Evolutionary conservation across 2,113 vertebrate genomes (phyloP), one percentile per base, ranked within the genome.

Genomic region (Melanerpes formicivorus): DNA sequence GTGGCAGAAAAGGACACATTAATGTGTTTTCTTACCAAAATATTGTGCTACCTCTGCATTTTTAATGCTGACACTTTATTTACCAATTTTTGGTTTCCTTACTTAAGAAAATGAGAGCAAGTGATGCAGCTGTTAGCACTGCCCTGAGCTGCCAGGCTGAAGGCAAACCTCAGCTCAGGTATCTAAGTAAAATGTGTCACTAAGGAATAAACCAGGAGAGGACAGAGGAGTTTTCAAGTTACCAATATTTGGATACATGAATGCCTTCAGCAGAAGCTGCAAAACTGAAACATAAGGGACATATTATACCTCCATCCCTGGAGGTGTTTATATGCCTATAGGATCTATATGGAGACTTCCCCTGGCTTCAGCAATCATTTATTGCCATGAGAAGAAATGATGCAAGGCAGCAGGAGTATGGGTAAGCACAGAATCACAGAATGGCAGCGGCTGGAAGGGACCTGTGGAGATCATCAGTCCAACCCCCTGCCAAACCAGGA

Each of bases 51-150:
- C 77, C 50, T 76, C 1, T 92, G 91, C 46, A 26, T 90, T 95
- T 95, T 95, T 90, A 93, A 88, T 88, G 90, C 75, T 96, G 77
- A 91, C 87, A 66, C 90, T 60, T 94, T 87, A 67, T 79, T 81
- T 90, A 90, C 60, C 74, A 69, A 69, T 91, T 93, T 84, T 96
- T 93, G 80, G 54, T 86, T 90, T 84, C 13, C 4, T 83, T 62
- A 22, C 70, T 75, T 56, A 72, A 82, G 75, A 88, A 67, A 81
- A 95, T 88, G 59, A 50, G 59, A 90, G 56, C 95, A 84, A 94
- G 76, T 26, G 50, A 50, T 80, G 56, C 87, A 91, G 58, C 56
- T 71, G 44, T 92, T 52, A 52, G 50, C 50, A 52, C 50, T 52
- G 50, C 22, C 50, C 50, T 25, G 22, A 95, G 89, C 90, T 87